Evolutionary conservation across 2,888 invertebrate species (phyloP), one percentile per base, ranked within the genome.

Genomic region (Dryomyza anilis): DNA sequence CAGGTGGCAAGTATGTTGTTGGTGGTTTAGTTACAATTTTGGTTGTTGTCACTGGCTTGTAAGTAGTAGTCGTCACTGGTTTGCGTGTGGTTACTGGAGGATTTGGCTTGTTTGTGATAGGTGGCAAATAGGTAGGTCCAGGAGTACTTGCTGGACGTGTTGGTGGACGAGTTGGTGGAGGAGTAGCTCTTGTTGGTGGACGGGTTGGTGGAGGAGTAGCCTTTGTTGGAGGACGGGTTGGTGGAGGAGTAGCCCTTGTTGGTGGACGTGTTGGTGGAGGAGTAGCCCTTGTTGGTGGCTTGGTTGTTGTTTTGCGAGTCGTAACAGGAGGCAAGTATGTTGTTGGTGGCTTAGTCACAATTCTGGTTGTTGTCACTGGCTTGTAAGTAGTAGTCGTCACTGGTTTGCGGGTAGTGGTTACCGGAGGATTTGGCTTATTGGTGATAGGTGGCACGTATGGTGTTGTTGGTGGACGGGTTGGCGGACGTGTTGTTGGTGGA

Each of bases 131-230:
- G 4, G 59, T 59, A 46, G 50, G 45, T 36, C 36, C 39, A 10
- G 19, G 55, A 29, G 29, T 16, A 21, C 52, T 45, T 52, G 58
- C 25, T 8, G 61, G 59, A 16, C 58, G 63, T 29, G 65, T 59
- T 16, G 67, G 30, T 3, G 68, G 64, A 23, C 43, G 63, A 3
- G 55, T 48, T 7, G 64, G 52, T 53, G 67, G 39, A 21, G 70
- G 58, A 36, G 70, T 53, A 39, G 61, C 64, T 55, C 72, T 70
- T 27, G 69, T 71, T 21, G 70, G 65, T 25, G 56, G 65, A 7
- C 52, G 64, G 70, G 61, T 62, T 16, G 68, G 33, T 27, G 64
- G 66, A 12, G 56, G 66, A 2, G 46, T 45, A 3, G 16, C 50
- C 0, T 64, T 62, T 8, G 67, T 66, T 1, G 60, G 69, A 1